phyloP scores from a whole-genome alignment of 2,797 vertebrate genomes.

The Coracias cyanogaster region DNA sequence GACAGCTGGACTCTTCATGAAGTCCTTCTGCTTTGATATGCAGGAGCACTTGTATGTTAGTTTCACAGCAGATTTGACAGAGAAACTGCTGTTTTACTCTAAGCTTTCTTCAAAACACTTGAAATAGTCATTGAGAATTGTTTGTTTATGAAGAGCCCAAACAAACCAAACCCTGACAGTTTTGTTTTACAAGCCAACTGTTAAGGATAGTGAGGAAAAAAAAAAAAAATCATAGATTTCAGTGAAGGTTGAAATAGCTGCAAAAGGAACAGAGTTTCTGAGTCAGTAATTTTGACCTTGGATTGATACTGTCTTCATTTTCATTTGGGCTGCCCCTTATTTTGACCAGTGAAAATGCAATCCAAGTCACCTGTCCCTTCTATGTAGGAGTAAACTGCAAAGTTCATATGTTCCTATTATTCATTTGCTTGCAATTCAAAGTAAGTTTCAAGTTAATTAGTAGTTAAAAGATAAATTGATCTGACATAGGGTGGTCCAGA shows the following conservation, averaged over 20 bases:
- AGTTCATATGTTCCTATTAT: neutral
- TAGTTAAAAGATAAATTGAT: neutral
- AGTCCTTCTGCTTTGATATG: neutral
- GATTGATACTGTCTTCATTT: neutral
- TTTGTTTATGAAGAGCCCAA: slow-evolving; percentile 18
- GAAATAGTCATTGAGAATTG: slow-evolving; percentile 1
- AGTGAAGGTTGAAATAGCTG: neutral
- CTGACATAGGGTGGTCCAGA: neutral
- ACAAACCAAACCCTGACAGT: neutral
- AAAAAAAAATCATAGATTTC: neutral
- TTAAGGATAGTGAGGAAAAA: neutral
- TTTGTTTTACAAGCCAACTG: neutral
- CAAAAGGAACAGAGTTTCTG: neutral
- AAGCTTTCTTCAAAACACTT: neutral
- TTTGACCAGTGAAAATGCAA: neutral
- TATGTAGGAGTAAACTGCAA: neutral
- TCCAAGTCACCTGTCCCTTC: neutral
- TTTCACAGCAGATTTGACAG: neutral
- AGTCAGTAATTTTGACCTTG: neutral
- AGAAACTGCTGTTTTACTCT: neutral
- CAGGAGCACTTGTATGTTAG: neutral
- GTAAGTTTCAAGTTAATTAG: neutral
- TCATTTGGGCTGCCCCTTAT: neutral
- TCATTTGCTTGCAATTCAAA: slow-evolving; percentile 15
- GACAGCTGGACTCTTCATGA: neutral